phyloP scores from a whole-genome alignment of 1,140 invertebrate species.

The Elysia chlorotica region DNA sequence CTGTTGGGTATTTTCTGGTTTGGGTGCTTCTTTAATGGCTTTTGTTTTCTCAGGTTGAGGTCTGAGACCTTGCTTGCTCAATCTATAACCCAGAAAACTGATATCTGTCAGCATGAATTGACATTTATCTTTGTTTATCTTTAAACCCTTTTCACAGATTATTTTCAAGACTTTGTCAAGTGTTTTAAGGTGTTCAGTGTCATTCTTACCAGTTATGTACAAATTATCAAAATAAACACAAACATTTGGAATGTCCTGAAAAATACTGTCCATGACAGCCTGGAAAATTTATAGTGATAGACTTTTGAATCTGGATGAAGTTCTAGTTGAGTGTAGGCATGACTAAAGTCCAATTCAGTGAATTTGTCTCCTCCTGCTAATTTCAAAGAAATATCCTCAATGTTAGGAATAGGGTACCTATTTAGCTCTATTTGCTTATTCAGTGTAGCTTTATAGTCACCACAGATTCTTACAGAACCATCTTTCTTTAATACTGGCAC shows the following conservation, averaged over 20 bases:
- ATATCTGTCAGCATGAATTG: neutral
- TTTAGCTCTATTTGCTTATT: neutral
- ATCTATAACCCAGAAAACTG: neutral
- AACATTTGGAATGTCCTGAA: neutral
- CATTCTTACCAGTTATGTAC: neutral
- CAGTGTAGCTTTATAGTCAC: neutral
- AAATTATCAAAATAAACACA: neutral
- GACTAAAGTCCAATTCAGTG: slow-evolving; percentile 41
- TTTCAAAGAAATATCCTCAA: slow-evolving; percentile 32
- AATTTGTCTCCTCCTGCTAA: slow-evolving; percentile 29
- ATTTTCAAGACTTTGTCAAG: neutral
- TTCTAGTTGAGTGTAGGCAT: slow-evolving; percentile 44
- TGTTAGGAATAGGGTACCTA: slow-evolving; percentile 42
- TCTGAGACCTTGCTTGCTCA: neutral
- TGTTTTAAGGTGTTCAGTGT: neutral
- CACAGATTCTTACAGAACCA: slow-evolving; percentile 51
- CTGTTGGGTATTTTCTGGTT: neutral
- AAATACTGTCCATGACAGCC: neutral
- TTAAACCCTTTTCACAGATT: neutral
- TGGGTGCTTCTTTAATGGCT: slow-evolving; percentile 22
- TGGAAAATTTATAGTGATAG: slow-evolving; percentile 36
- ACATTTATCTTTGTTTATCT: neutral
- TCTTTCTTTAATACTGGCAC: slow-evolving; percentile 63
- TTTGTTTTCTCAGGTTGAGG: slow-evolving; percentile 37
- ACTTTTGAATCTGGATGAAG: slow-evolving; percentile 34